phyloP scores from a whole-genome alignment of 2,113 vertebrate genomes.

The Embiotoca jacksoni region DNA sequence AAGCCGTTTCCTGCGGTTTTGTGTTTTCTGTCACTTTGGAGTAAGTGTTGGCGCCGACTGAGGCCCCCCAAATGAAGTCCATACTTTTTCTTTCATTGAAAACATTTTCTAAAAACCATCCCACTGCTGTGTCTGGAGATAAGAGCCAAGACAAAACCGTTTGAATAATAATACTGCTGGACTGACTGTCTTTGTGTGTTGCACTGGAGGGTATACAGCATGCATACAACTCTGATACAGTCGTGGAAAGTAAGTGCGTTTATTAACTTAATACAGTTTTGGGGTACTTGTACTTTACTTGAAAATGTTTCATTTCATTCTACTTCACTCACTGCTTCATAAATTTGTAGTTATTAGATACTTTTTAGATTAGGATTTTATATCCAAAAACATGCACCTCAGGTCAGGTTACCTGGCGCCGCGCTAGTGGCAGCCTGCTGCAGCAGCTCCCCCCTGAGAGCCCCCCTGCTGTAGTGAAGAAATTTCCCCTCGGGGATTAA shows the following conservation, averaged over 20 bases:
- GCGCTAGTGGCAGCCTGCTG: too few relatives aligned
- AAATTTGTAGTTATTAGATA: too few relatives aligned
- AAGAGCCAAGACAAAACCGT: conserved; percentile 59
- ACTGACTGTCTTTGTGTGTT: conserved; percentile 22
- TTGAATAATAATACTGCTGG: conserved; percentile 45
- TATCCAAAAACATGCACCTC: too few relatives aligned
- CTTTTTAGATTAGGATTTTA: too few relatives aligned
- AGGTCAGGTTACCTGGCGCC: too few relatives aligned
- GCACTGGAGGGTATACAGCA: not conserved
- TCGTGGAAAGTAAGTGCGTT: not conserved
- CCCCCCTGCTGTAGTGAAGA: too few relatives aligned
- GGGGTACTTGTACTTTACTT: too few relatives aligned
- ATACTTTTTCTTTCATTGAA: conserved; percentile 27
- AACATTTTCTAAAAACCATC: conserved; percentile 38
- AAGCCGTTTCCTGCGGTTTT: conserved; percentile 48
- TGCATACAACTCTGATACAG: not conserved
- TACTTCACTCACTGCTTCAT: too few relatives aligned
- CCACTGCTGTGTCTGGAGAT: conserved; percentile 65
- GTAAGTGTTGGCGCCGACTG: conserved; percentile 50
- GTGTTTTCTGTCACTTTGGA: conserved; percentile 52
- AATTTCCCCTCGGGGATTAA: too few relatives aligned
- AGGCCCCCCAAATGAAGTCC: conserved; percentile 57
- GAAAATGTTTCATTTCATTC: too few relatives aligned
- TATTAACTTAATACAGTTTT: too few relatives aligned
- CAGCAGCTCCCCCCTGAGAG: too few relatives aligned